Evolutionary conservation across 2,888 invertebrate genomes (phyloP).

Genomic region (Willowsia nigromaculata): DNA sequence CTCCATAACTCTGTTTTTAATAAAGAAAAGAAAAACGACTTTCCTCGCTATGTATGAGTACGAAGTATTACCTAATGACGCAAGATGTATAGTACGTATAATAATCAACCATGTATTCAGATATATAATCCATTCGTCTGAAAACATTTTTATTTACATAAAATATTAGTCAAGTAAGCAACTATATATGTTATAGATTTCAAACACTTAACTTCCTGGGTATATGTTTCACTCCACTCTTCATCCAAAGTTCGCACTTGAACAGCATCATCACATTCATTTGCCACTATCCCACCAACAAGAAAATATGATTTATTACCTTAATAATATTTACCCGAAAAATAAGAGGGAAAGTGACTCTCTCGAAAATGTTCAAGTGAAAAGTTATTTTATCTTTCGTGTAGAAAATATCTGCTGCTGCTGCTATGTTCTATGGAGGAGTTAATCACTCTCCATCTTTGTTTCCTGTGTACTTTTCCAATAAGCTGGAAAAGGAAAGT

Average conservation of each 20-base stretch:
- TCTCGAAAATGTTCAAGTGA: background rate
- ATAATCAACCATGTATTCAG: too few relatives aligned
- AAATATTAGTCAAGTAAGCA: too few relatives aligned
- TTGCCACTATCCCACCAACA: slow-evolving; percentile 42
- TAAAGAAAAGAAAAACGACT: too few relatives aligned
- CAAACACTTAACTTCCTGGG: too few relatives aligned
- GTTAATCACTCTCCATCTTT: background rate
- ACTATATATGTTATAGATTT: too few relatives aligned
- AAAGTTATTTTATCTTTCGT: background rate
- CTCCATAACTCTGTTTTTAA: too few relatives aligned
- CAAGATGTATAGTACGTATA: too few relatives aligned
- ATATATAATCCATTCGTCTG: too few relatives aligned
- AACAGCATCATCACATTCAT: background rate
- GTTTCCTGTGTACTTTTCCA: background rate
- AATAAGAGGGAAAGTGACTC: slow-evolving; percentile 52
- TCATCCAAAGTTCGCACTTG: background rate
- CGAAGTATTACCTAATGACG: too few relatives aligned
- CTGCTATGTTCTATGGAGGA: background rate
- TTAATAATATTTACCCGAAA: slow-evolving; percentile 50
- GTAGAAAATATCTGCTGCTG: background rate
- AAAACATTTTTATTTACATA: too few relatives aligned
- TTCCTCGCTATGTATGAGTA: too few relatives aligned
- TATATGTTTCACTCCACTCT: background rate
- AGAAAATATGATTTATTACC: slow-evolving; percentile 59
- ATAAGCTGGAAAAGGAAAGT: slow-evolving; percentile 4